Percentiles rank a stretch among this genome's conserved stretches.
These are phyloP conservation scores for Orientallactaga bullata DNA, from an alignment of 2,113 vertebrate species.

Conservation along the genomic window DNA sequence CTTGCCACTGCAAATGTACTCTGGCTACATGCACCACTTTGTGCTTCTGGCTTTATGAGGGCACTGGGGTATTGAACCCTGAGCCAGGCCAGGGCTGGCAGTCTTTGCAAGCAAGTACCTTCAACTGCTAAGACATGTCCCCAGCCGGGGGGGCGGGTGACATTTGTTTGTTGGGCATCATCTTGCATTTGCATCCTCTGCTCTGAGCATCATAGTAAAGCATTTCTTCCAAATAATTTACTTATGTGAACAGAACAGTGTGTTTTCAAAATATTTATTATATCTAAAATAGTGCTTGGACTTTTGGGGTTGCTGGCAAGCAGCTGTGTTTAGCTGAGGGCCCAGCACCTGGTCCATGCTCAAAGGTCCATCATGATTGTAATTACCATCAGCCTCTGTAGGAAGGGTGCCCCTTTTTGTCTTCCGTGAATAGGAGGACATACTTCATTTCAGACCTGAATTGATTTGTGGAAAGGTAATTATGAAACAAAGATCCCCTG, in stretches of 20 bases:
- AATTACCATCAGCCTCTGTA: neutral
- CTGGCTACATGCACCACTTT: no score
- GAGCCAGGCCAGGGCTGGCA: no score
- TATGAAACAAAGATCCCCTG: neutral
- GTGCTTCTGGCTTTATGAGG: no score
- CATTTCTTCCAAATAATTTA: neutral
- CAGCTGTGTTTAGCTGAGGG: neutral
- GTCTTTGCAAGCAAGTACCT: no score
- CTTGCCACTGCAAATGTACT: no score
- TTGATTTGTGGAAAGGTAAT: neutral
- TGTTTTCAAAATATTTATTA: neutral
- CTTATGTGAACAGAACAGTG: neutral
- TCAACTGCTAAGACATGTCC: no score
- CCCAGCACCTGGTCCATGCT: neutral
- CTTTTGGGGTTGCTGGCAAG: neutral
- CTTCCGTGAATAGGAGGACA: neutral
- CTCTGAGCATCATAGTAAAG: neutral
- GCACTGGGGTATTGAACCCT: no score
- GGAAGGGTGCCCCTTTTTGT: neutral
- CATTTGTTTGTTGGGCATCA: neutral
- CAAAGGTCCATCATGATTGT: rapidly evolving
- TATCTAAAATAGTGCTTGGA: neutral
- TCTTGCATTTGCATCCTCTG: neutral
- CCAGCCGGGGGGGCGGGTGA: no score
- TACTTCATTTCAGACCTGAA: neutral